phyloP scores from a whole-genome alignment of 2,797 vertebrate species.

The Lacerta bilineata region DNA sequence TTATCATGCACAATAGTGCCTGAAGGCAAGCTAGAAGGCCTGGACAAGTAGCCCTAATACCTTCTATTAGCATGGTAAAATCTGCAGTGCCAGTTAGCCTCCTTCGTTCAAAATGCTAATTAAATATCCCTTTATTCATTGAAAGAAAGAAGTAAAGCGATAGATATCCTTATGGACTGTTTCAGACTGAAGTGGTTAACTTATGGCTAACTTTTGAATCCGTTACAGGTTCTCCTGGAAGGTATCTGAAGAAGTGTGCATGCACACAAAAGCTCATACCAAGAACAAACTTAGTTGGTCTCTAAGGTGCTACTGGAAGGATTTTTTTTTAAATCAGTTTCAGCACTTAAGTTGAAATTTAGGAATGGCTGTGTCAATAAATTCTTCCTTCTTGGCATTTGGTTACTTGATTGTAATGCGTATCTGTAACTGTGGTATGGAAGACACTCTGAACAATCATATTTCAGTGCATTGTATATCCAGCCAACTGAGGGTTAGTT shows the following conservation, averaged over 20 bases:
- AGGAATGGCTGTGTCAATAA: constrained; percentile 67
- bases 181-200: constrained; percentile 48
- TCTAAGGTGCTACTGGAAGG: too few relatives aligned
- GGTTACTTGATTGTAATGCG: constrained; percentile 60
- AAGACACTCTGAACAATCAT: constrained; percentile 28
- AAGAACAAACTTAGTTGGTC: too few relatives aligned
- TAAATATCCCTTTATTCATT: constrained; percentile 46
- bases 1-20: constrained; percentile 59
- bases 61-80: constrained; percentile 23
- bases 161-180: not conserved
- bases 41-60: constrained; percentile 35
- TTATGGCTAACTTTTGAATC: constrained; percentile 43
- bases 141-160: constrained; percentile 49
- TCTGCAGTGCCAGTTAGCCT: constrained; percentile 35
- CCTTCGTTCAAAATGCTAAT: constrained; percentile 46
- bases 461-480: constrained; percentile 17
- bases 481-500: constrained; percentile 32
- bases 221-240: constrained; percentile 5
- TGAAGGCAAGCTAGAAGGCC: constrained; percentile 30
- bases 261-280: too few relatives aligned
- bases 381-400: constrained; percentile 36
- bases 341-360: constrained; percentile 45
- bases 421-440: constrained; percentile 14
- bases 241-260: too few relatives aligned
- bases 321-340: constrained; percentile 35